Conservation (phyloP, 1,140 invertebrate genomes). For the Limonius californicus region DNA sequence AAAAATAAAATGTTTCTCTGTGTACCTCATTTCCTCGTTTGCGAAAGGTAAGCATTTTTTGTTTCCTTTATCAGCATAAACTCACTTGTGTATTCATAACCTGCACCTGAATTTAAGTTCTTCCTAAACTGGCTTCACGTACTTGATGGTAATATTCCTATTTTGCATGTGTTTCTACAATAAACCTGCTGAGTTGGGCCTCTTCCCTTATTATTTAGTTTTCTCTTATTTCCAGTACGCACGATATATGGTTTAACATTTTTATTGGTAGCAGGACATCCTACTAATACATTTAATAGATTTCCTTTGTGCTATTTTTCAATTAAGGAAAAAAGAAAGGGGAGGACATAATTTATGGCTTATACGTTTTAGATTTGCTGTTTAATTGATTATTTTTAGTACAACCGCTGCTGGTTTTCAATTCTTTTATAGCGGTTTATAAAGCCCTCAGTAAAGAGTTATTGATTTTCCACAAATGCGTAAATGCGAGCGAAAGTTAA, state of each 20-base stretch:
- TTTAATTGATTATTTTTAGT: too few species aligned
- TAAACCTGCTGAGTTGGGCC: neutral
- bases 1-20: neutral
- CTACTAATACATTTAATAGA: too few species aligned
- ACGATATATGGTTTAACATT: neutral
- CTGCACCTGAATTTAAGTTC: neutral
- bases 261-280: too few species aligned
- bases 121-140: neutral
- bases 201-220: neutral
- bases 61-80: neutral
- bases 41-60: neutral
- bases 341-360: too few species aligned
- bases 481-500: too few species aligned
- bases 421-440: too few species aligned
- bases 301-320: too few species aligned
- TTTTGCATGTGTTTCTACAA: constrained; percentile 1
- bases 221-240: neutral
- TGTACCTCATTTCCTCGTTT: neutral
- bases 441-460: too few species aligned
- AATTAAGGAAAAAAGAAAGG: too few species aligned
- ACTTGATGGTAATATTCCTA: neutral
- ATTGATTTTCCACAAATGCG: too few species aligned
- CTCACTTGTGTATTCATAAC: neutral
- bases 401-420: too few species aligned
- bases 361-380: too few species aligned